Base-by-base conservation (phyloP, 2,797 vertebrate genomes). In the Fundulus diaphanus region DNA sequence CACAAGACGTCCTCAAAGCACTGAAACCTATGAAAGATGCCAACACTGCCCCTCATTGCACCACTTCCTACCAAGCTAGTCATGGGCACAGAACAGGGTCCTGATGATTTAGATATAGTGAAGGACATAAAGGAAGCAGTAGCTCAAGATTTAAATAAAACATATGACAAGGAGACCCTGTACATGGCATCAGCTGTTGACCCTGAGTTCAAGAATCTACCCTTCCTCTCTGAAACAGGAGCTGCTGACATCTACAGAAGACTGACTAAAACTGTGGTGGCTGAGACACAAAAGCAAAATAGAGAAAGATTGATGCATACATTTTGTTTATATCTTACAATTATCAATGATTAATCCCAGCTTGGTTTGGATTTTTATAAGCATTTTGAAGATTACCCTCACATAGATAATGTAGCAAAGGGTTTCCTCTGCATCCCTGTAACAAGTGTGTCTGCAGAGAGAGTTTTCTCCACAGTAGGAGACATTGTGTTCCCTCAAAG, bases 21-120 rank as follows among this genome's bases (percentile, higher is more conserved):
- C n/a, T n/a, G n/a, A n/a, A n/a, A 9, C 68, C 20, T 5, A 77
- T 74, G 54, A 84, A 77, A n/a, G 59, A 70, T 72, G 67, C 77
- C 49, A 77, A 83, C 75, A 22, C 40, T 67, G 65, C 44, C 40
- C 9, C 42, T 67, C 22, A 57, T 78, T n/a, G 70, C 72, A 5
- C 70, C 68, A 4, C 63, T 83, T 57, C 63, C 61, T 76, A 52
- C 40, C 40, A 69, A 69, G 42, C 66, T 76, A 27, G 29, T 33
- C 22, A 16, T 27, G 48, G 20, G 16, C 24, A 22, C 46, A 68
- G 0, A 48, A 48, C 12, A 68, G 48, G 31, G 27, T 15, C 27
- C 44, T 33, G 29, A 69, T 33, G 68, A 69, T 9, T 33, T 48
- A 35, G 27, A 51, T 8, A 69, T 48, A 1, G 46, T 51, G 3